phyloP scores from a whole-genome alignment of 2,888 invertebrate species.

The Epinotia ramella region DNA sequence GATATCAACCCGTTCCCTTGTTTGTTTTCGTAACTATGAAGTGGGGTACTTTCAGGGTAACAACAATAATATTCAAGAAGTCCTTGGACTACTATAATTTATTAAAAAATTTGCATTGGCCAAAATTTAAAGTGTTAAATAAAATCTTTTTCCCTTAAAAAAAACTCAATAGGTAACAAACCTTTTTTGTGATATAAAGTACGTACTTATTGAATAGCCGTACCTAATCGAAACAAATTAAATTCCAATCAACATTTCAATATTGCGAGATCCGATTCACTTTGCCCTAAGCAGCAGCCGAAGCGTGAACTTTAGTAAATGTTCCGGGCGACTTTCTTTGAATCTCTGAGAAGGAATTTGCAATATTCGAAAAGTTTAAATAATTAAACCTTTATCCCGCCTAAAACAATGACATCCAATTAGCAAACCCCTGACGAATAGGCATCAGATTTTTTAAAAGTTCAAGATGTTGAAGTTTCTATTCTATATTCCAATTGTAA shows the following conservation, averaged over 20 bases:
- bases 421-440: conserved; percentile 66
- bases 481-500: conserved; percentile 57
- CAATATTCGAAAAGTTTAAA: conserved; percentile 62
- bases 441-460: conserved; percentile 57
- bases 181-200: conserved; percentile 26
- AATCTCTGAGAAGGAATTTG: conserved; percentile 4
- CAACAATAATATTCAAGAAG: too few species aligned
- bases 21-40: too few species aligned
- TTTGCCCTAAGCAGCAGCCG: conserved; percentile 13
- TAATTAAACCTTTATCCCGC: conserved; percentile 77
- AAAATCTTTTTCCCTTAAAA: not conserved
- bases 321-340: conserved; percentile 12
- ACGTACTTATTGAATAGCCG: not conserved
- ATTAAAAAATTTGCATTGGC: not conserved
- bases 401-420: conserved; percentile 76
- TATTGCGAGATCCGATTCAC: conserved; percentile 19
- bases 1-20: too few species aligned
- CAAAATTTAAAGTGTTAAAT: not conserved
- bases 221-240: conserved; percentile 12
- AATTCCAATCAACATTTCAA: conserved; percentile 34
- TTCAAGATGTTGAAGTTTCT: conserved; percentile 50
- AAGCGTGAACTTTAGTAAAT: conserved; percentile 34
- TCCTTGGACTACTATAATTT: not conserved
- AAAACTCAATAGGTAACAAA: conserved; percentile 8
- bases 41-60: too few species aligned